Evolutionary conservation across 1,140 invertebrate species (phyloP).

Genomic region (Latrodectus geometricus): DNA sequence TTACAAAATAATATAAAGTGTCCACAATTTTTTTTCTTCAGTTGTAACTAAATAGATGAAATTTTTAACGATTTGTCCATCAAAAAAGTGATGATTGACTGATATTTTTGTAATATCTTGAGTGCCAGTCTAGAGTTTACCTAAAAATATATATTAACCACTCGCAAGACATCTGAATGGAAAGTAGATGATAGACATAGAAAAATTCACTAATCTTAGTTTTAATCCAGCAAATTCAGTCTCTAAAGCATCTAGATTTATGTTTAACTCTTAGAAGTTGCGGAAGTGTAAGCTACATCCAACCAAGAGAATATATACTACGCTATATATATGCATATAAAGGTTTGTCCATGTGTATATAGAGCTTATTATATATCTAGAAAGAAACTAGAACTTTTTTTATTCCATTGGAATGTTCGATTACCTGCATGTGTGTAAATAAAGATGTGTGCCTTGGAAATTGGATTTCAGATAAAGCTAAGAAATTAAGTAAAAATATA

Average conservation of each 20-base stretch:
- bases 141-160: constrained; percentile 18
- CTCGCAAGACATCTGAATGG: constrained; percentile 38
- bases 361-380: not conserved
- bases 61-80: constrained; percentile 43
- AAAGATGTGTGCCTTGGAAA: constrained; percentile 48
- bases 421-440: constrained; percentile 32
- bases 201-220: constrained; percentile 42
- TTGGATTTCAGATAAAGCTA: constrained; percentile 22
- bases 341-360: constrained; percentile 18
- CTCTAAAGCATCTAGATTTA: constrained; percentile 49
- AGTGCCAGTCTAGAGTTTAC: constrained; percentile 57
- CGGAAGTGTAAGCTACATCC: constrained; percentile 24
- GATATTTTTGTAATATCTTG: constrained; percentile 62
- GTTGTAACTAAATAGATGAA: constrained; percentile 18
- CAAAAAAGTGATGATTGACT: constrained; percentile 38
- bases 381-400: constrained; percentile 23
- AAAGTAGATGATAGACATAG: constrained; percentile 41
- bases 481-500: not conserved
- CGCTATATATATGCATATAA: not conserved
- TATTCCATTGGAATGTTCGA: constrained; percentile 19
- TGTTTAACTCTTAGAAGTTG: constrained; percentile 43
- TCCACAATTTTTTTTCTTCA: constrained; percentile 22
- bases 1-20: constrained; percentile 15
- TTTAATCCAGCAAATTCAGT: constrained; percentile 41
- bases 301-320: constrained; percentile 4